Conservation (phyloP, 2,888 invertebrate species). For the Aleiodes leptofemur region DNA sequence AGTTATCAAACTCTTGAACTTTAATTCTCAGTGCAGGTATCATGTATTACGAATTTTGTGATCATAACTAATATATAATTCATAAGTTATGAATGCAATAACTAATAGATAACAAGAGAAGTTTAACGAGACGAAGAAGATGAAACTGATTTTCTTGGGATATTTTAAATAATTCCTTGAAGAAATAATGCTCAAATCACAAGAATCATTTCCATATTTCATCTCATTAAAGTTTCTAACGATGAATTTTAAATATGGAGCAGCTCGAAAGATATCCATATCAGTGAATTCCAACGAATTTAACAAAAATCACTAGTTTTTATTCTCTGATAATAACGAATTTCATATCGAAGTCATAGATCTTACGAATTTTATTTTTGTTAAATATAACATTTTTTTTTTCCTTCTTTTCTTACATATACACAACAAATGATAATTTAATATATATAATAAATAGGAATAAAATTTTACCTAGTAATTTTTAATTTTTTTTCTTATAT, state of each 20-base stretch:
- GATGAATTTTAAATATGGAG: neutral
- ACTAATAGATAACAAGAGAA: too few species aligned
- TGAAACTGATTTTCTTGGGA: neutral
- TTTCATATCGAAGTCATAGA: slow-evolving; percentile 26
- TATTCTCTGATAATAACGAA: neutral
- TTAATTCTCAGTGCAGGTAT: too few species aligned
- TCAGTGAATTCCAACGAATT: too few species aligned
- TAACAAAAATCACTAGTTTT: too few species aligned
- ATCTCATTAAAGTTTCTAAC: neutral
- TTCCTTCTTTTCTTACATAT: slow-evolving; percentile 5
- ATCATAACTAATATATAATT: neutral
- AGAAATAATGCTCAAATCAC: neutral
- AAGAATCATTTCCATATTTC: neutral
- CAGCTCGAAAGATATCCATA: too few species aligned
- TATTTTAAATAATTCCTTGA: neutral
- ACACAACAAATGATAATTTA: slow-evolving; percentile 41
- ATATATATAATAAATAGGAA: slow-evolving; percentile 38
- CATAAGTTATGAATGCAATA: neutral
- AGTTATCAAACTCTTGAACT: too few species aligned
- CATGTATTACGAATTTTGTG: neutral
- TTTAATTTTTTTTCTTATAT: slow-evolving; percentile 23
- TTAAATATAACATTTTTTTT: slow-evolving; percentile 33
- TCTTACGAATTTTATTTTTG: slow-evolving; percentile 39
- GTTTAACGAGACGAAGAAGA: neutral
- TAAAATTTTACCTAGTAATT: slow-evolving; percentile 43